phyloP scores from a whole-genome alignment of 2,797 vertebrate genomes.

The Falco novaeseelandiae region DNA sequence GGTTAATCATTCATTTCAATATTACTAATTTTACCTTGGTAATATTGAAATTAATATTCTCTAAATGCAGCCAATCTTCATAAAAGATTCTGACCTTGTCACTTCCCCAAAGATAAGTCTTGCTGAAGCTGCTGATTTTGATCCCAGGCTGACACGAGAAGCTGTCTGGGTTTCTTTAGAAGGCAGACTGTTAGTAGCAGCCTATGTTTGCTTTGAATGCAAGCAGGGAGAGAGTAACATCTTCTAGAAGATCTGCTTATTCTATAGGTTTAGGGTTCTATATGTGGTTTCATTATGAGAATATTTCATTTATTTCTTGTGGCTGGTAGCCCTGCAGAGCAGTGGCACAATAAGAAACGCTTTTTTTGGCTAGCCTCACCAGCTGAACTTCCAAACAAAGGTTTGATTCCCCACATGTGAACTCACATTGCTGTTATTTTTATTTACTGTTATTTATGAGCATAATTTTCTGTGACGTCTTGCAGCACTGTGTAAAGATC shows the following conservation, averaged over 20 bases:
- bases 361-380: neutral
- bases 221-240: neutral
- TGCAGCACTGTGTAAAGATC: neutral
- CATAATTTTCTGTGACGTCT: neutral
- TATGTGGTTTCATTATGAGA: neutral
- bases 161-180: neutral
- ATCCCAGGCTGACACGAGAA: neutral
- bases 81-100: slow-evolving; percentile 21
- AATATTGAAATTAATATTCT: slow-evolving; percentile 38
- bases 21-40: slow-evolving; percentile 29
- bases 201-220: neutral
- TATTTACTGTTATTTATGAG: neutral
- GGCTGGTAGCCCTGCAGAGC: neutral
- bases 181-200: neutral
- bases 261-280: neutral
- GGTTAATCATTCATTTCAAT: slow-evolving; percentile 29
- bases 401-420: neutral
- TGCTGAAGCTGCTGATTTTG: slow-evolving; percentile 44
- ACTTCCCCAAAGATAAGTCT: neutral
- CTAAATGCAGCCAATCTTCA: slow-evolving; percentile 6
- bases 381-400: neutral
- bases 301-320: neutral
- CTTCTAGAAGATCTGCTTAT: neutral
- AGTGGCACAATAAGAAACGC: neutral
- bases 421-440: neutral